A percentile compares a stretch with the other conserved stretches of the same genome.
Evolutionary conservation across 2,888 invertebrate species (phyloP).

Genomic region (Zaprionus bogoriensis): DNA sequence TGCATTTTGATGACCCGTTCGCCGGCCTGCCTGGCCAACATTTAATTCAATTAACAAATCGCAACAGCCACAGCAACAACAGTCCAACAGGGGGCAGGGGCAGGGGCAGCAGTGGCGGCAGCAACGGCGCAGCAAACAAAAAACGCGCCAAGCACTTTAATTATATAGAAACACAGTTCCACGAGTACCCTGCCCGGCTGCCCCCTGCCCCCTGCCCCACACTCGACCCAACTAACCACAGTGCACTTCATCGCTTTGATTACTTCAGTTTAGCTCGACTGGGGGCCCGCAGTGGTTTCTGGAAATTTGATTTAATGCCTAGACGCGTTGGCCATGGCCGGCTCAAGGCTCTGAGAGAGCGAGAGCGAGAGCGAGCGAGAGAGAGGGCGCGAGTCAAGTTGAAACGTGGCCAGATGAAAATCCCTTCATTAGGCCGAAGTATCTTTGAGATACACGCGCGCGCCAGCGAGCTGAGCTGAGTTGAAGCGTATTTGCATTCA

Average conservation of each 20-base stretch:
- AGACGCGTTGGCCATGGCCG: background rate
- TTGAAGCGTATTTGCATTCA: constrained; percentile 70
- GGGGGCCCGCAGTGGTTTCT: constrained; percentile 8
- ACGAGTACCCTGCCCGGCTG: background rate
- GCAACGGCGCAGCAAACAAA: constrained; percentile 24
- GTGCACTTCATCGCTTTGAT: constrained; percentile 50
- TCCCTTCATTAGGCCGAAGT: constrained; percentile 49
- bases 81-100: constrained; percentile 12
- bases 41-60: constrained; percentile 78
- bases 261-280: constrained; percentile 25
- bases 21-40: constrained; percentile 49
- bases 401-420: constrained; percentile 44
- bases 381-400: constrained; percentile 45
- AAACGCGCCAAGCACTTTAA: constrained; percentile 55
- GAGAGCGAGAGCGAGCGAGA: background rate
- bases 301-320: constrained; percentile 40
- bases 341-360: background rate
- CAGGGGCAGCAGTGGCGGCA: background rate
- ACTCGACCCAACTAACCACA: constrained; percentile 20
- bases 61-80: constrained; percentile 39
- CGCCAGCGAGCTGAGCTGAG: constrained; percentile 29
- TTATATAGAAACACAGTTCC: constrained; percentile 38
- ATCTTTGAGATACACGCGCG: constrained; percentile 47
- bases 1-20: constrained; percentile 73
- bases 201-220: background rate